Evolutionary conservation across 2,888 invertebrate genomes (phyloP).

Genomic region (Cyaniris semiargus): DNA sequence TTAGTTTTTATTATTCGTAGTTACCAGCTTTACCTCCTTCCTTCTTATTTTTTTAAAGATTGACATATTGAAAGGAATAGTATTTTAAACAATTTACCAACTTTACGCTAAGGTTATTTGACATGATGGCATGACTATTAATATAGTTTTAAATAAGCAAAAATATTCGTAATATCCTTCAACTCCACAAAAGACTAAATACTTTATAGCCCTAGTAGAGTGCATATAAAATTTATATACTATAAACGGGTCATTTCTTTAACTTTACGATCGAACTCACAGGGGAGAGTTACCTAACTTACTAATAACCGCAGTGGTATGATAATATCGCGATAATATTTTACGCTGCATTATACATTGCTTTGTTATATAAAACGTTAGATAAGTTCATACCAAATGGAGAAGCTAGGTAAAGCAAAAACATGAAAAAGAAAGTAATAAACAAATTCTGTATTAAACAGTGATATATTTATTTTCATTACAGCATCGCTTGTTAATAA

Average conservation of each 20-base stretch:
- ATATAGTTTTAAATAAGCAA: background rate
- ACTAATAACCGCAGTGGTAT: conserved; percentile 38
- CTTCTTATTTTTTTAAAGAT: no score
- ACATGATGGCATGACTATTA: no score
- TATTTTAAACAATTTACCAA: no score
- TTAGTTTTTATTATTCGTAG: no score
- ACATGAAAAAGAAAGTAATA: no score
- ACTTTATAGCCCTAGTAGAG: conserved; percentile 74
- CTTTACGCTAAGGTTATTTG: background rate
- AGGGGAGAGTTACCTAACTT: conserved; percentile 57
- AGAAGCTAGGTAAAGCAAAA: no score
- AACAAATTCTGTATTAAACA: no score
- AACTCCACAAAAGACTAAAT: conserved; percentile 71
- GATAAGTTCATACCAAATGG: no score
- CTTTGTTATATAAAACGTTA: background rate
- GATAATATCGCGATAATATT: background rate
- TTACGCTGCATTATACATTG: background rate
- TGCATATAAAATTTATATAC: conserved; percentile 79
- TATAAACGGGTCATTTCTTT: conserved; percentile 71
- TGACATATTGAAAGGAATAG: background rate
- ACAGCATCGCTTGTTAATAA: background rate
- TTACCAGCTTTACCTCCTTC: no score
- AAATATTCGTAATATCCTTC: conserved; percentile 24
- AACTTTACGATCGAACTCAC: conserved; percentile 69
- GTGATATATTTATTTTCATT: no score